Evolutionary conservation across 2,113 vertebrate species (phyloP).

Genomic region (Myotis yumanensis): DNA sequence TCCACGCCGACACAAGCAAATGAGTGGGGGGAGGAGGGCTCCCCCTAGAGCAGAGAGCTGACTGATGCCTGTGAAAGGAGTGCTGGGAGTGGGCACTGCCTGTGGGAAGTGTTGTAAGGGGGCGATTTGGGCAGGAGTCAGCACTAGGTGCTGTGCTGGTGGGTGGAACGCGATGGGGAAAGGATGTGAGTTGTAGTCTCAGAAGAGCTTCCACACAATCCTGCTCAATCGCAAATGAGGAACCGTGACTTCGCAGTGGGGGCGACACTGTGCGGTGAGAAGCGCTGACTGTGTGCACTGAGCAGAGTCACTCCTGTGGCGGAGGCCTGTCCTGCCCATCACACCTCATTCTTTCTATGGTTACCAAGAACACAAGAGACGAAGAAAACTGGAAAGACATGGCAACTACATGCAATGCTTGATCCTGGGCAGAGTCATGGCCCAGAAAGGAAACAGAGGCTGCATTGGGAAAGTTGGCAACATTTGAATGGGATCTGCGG

Average conservation of each 20-base stretch:
- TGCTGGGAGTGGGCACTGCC: neutral
- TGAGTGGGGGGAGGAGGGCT: neutral
- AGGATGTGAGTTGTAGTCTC: neutral
- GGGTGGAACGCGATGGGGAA: neutral
- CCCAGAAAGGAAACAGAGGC: neutral
- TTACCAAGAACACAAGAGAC: too few relatives aligned
- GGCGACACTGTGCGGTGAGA: too few relatives aligned
- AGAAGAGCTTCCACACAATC: neutral
- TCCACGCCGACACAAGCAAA: neutral
- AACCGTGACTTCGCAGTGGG: neutral
- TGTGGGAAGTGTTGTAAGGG: neutral
- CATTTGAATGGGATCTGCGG: neutral
- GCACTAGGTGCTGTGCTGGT: neutral
- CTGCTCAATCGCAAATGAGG: neutral
- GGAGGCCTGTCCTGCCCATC: neutral
- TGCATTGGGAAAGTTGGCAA: neutral
- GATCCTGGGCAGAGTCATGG: too few relatives aligned
- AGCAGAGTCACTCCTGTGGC: accelerated
- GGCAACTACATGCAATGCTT: neutral
- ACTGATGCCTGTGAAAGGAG: neutral
- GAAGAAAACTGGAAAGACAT: neutral
- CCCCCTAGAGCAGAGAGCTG: neutral
- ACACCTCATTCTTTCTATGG: neutral
- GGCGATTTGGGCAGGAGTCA: neutral
- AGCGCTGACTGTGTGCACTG: accelerated